phyloP scores from a whole-genome alignment of 2,888 invertebrate genomes.

The Noctua fimbriata region DNA sequence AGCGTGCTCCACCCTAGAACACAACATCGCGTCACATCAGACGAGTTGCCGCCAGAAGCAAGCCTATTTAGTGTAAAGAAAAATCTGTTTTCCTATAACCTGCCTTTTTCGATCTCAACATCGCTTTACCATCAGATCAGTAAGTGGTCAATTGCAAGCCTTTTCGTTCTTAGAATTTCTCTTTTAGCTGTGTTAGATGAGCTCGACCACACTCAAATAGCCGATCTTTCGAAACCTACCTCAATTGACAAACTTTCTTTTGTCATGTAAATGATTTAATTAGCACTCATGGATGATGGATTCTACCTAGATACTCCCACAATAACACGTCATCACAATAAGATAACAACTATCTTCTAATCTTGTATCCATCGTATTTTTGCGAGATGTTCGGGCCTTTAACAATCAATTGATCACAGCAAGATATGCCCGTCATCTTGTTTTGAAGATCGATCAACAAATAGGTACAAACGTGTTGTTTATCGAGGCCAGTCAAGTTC shows the following conservation, averaged over 20 bases:
- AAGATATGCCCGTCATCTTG: conserved; percentile 31
- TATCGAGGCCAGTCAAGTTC: conserved; percentile 20
- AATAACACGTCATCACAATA: background rate
- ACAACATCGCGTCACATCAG: background rate
- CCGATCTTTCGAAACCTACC: background rate
- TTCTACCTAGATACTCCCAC: background rate
- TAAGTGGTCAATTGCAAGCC: background rate
- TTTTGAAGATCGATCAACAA: conserved; percentile 28
- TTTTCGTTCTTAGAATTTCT: background rate
- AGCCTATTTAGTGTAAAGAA: background rate
- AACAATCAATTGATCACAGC: conserved; percentile 5
- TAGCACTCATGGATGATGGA: background rate
- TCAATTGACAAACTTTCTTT: background rate
- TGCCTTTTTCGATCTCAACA: background rate
- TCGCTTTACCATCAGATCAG: background rate
- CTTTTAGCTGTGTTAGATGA: background rate
- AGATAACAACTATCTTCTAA: conserved; percentile 7
- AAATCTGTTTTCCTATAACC: background rate
- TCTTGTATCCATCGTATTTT: background rate
- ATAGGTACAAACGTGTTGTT: conserved; percentile 5
- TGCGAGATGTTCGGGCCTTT: background rate
- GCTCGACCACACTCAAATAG: background rate
- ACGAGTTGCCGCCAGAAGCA: background rate
- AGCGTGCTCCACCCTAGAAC: background rate
- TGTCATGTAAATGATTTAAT: background rate